phyloP scores from a whole-genome alignment of 2,888 invertebrate genomes.

The Belgica antarctica region DNA sequence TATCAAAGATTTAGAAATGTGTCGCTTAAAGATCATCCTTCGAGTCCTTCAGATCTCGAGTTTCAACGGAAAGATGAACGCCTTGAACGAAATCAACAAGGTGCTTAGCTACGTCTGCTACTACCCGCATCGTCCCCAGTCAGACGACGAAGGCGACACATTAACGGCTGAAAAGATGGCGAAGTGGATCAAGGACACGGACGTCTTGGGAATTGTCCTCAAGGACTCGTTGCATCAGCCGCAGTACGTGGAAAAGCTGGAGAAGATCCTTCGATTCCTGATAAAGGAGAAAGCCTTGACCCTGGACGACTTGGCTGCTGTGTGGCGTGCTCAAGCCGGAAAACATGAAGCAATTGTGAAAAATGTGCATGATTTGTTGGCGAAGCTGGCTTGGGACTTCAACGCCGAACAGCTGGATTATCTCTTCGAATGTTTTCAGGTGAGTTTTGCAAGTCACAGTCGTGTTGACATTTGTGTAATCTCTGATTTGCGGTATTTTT shows the following conservation, averaged over 20 bases:
- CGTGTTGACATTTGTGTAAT: slow-evolving; percentile 22
- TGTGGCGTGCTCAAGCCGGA: slow-evolving; percentile 96
- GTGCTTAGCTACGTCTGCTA: slow-evolving; percentile 88
- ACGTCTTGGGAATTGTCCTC: slow-evolving; percentile 90
- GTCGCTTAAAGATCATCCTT: slow-evolving; percentile 93
- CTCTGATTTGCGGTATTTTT: slow-evolving; percentile 31
- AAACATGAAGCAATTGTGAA: slow-evolving; percentile 98
- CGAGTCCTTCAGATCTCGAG: slow-evolving; percentile 92
- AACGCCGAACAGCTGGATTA: slow-evolving; percentile 96
- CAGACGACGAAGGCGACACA: slow-evolving; percentile 84
- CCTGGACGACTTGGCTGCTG: slow-evolving; percentile 86
- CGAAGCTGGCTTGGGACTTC: slow-evolving; percentile 97
- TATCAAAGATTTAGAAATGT: slow-evolving; percentile 79
- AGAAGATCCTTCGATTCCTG: slow-evolving; percentile 95
- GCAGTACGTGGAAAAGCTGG: slow-evolving; percentile 95
- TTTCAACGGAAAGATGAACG: slow-evolving; percentile 99
- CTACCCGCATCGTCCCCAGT: slow-evolving; percentile 68
- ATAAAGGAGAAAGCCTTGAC: slow-evolving; percentile 90
- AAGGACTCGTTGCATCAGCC: slow-evolving; percentile 96
- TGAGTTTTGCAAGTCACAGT: slow-evolving; percentile 56
- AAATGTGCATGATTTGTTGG: slow-evolving; percentile 92
- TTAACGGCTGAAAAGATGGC: slow-evolving; percentile 92
- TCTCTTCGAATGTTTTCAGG: slow-evolving; percentile 95
- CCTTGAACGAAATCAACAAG: slow-evolving; percentile 96
- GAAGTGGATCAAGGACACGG: slow-evolving; percentile 93